phyloP scores from a whole-genome alignment of 1,140 invertebrate genomes.

The Drosophila gunungcola region DNA sequence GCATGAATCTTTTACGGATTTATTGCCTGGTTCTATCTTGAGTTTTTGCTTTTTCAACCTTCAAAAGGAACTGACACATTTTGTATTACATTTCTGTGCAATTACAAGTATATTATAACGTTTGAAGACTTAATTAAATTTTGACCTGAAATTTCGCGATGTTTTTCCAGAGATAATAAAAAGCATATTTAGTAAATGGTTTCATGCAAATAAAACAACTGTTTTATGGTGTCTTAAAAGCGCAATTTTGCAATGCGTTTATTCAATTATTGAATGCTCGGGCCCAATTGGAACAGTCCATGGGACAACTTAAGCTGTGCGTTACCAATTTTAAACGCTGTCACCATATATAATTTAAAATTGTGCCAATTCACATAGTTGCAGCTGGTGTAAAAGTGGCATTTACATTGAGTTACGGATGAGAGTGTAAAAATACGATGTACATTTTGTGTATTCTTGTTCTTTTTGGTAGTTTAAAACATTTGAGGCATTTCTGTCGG shows the following conservation, averaged over 20 bases:
- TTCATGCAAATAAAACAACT: constrained; percentile 26
- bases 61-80: constrained; percentile 25
- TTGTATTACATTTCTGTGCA: constrained; percentile 49
- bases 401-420: constrained; percentile 29
- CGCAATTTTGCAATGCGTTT: constrained; percentile 58
- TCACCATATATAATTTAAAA: constrained; percentile 14
- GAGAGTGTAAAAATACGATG: constrained; percentile 71
- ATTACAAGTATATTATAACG: constrained; percentile 22
- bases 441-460: constrained; percentile 51
- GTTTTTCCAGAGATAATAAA: constrained; percentile 18
- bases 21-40: constrained; percentile 2
- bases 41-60: constrained; percentile 13
- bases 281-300: constrained; percentile 49
- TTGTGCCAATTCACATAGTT: constrained; percentile 4
- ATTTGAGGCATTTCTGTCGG: constrained; percentile 74
- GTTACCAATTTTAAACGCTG: constrained; percentile 28
- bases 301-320: constrained; percentile 55
- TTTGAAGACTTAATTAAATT: constrained; percentile 12
- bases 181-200: constrained; percentile 4
- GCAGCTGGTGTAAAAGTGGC: constrained; percentile 13
- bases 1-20: constrained; percentile 44
- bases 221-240: constrained; percentile 45
- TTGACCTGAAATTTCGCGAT: constrained; percentile 11
- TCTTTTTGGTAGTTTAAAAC: constrained; percentile 79
- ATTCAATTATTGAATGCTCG: constrained; percentile 53